Evolutionary conservation across 2,888 invertebrate genomes (phyloP).

Genomic region (Cephus spinipes): DNA sequence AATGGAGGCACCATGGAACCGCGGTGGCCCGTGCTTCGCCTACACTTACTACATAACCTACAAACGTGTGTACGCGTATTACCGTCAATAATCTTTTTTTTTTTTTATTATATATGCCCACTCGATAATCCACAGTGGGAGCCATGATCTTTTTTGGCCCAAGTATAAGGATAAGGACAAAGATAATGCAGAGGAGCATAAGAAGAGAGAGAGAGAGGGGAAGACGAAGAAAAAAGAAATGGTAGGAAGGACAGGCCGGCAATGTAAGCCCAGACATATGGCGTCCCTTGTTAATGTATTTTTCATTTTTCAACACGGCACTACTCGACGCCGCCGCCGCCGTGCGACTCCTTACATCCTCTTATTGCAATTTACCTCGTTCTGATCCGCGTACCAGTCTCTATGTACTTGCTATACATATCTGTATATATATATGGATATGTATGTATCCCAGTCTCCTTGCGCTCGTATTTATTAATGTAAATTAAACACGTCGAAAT

Average conservation of each 20-base stretch:
- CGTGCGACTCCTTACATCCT: slow-evolving; percentile 2
- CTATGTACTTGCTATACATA: neutral
- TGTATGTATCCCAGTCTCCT: neutral
- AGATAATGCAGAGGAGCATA: neutral
- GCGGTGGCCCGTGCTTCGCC: slow-evolving; percentile 32
- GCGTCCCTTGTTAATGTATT: slow-evolving; percentile 14
- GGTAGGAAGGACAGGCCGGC: neutral
- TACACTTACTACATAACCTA: slow-evolving; percentile 6
- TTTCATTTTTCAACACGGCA: slow-evolving; percentile 16
- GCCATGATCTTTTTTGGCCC: neutral
- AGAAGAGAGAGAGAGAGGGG: no score
- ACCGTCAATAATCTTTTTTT: neutral
- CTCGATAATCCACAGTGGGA: neutral
- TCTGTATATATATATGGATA: no score
- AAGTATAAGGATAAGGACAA: neutral
- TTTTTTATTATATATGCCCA: neutral
- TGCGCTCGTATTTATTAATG: slow-evolving; percentile 21
- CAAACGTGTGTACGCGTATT: slow-evolving; percentile 2
- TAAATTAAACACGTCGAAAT: slow-evolving; percentile 24
- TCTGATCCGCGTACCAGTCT: neutral
- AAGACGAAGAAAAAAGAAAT: neutral
- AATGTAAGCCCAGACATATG: slow-evolving; percentile 8
- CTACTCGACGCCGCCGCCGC: slow-evolving; percentile 1
- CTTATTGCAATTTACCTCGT: slow-evolving; percentile 6
- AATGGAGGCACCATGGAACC: slow-evolving; percentile 44